These are phyloP conservation scores for Labrus mixtus DNA, from an alignment of 2,113 vertebrate species.

Conservation along the genomic window DNA sequence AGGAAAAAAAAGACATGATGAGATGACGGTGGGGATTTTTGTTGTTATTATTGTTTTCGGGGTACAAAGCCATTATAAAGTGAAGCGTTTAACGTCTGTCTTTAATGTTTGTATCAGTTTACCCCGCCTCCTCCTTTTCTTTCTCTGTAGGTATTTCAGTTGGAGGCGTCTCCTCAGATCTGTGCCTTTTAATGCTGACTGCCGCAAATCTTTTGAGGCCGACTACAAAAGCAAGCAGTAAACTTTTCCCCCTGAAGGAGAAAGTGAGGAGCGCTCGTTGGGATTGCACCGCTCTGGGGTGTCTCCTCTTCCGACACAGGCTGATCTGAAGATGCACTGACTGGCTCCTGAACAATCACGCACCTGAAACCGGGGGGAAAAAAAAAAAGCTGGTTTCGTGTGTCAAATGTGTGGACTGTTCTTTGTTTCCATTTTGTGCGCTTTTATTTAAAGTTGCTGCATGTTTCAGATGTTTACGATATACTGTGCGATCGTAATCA, in stretches of 20 bases:
- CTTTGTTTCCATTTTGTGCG: slow-evolving; percentile 5
- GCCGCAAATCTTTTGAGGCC: slow-evolving; percentile 82
- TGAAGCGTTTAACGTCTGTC: slow-evolving; percentile 73
- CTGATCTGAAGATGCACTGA: slow-evolving; percentile 52
- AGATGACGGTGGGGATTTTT: slow-evolving; percentile 51
- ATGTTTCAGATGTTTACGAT: slow-evolving; percentile 36
- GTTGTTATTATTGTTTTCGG: slow-evolving; percentile 67
- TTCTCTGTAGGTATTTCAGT: slow-evolving; percentile 80
- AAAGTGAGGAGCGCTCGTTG: slow-evolving; percentile 72
- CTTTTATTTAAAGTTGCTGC: slow-evolving; percentile 35
- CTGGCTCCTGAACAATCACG: slow-evolving; percentile 23
- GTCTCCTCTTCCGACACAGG: slow-evolving; percentile 54
- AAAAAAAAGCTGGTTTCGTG: slow-evolving; percentile 34
- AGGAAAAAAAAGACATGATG: slow-evolving; percentile 7
- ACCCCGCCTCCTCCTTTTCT: slow-evolving; percentile 58
- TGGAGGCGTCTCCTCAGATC: slow-evolving; percentile 82
- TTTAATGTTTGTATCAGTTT: slow-evolving; percentile 78
- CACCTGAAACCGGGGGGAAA: slow-evolving; percentile 14
- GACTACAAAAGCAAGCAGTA: slow-evolving; percentile 84
- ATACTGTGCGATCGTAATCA: slow-evolving; percentile 17
- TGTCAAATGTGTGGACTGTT: neutral
- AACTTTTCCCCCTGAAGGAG: slow-evolving; percentile 85
- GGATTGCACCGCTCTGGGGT: slow-evolving; percentile 81
- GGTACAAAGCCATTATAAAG: slow-evolving; percentile 75
- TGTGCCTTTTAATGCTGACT: slow-evolving; percentile 83